These are phyloP conservation scores for Parazoanthus darwini DNA, from an alignment of 92 coral and sea anemone species.

Conservation along the genomic window DNA sequence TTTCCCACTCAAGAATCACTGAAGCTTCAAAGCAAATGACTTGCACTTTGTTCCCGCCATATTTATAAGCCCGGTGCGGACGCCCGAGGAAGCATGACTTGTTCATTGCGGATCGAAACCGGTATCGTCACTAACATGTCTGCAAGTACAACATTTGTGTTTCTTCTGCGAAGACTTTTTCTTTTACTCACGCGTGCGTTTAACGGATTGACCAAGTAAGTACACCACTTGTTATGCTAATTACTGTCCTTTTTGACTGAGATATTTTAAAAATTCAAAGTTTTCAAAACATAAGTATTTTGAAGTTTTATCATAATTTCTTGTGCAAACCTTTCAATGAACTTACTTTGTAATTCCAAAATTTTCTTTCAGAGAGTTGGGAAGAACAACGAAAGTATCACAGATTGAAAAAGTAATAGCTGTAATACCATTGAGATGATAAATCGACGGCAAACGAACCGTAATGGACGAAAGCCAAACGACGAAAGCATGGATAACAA, in stretches of 20 bases:
- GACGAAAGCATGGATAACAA: conserved; percentile 25
- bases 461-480: not conserved
- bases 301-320: not conserved
- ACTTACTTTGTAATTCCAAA: conserved; percentile 12
- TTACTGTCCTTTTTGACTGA: not conserved
- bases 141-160: conserved; percentile 66
- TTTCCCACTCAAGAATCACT: not conserved
- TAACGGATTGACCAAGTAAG: not conserved
- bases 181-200: conserved; percentile 31
- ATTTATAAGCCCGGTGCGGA: conserved; percentile 62
- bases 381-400: not conserved
- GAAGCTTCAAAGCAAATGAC: conserved; percentile 43
- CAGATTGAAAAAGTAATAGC: not conserved
- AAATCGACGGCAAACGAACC: not conserved
- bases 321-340: not conserved
- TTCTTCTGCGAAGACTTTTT: conserved; percentile 53
- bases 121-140: conserved; percentile 11
- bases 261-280: not conserved
- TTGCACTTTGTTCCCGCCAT: conserved; percentile 51
- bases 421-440: not conserved
- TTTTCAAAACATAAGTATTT: not conserved
- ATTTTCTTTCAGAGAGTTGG: not conserved
- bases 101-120: conserved; percentile 37
- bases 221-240: not conserved
- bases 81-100: conserved; percentile 75